Percentiles rank a stretch among this genome's conserved stretches.
These are phyloP conservation scores for Chymomyza fuscimana DNA, from an alignment of 2,888 invertebrate genomes.

Conservation along the genomic window DNA sequence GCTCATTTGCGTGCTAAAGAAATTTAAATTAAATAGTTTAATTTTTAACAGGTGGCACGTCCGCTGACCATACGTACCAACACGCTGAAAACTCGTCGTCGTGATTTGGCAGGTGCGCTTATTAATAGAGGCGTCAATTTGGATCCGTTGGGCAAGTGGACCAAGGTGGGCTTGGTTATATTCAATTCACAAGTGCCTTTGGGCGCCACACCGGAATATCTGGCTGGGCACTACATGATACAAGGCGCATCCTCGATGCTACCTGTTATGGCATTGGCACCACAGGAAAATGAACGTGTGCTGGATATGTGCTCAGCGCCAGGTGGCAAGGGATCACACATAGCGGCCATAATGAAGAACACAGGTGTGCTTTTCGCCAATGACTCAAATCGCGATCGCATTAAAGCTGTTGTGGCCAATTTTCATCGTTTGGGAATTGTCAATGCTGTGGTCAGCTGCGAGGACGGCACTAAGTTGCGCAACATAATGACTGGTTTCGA, in stretches of 20 bases:
- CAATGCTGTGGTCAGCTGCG: conserved; percentile 93
- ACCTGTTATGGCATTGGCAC: conserved; percentile 98
- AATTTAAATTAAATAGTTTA: not conserved
- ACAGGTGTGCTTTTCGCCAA: conserved; percentile 98
- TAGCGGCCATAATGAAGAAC: conserved; percentile 98
- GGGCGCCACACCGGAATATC: conserved; percentile 99
- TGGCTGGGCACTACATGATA: conserved; percentile 98
- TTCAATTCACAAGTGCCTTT: conserved; percentile 97
- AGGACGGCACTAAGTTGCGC: conserved; percentile 93
- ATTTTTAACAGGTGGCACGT: conserved; percentile 82
- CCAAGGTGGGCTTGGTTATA: conserved; percentile 97
- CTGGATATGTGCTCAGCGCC: conserved; percentile 99
- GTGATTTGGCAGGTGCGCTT: conserved; percentile 95
- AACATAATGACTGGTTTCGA: conserved; percentile 95
- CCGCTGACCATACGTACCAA: conserved; percentile 98
- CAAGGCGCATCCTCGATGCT: conserved; percentile 98
- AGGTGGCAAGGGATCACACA: conserved; percentile 99
- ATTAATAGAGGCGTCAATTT: conserved; percentile 98
- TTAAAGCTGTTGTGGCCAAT: conserved; percentile 96
- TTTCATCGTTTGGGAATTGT: conserved; percentile 97
- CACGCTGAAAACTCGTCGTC: conserved; percentile 93
- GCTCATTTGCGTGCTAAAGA: not conserved
- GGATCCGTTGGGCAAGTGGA: conserved; percentile 99
- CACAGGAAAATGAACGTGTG: conserved; percentile 96
- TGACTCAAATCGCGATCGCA: conserved; percentile 93